Evolutionary conservation across 1,140 invertebrate genomes (phyloP).

Genomic region (Rhynchophorus ferrugineus): DNA sequence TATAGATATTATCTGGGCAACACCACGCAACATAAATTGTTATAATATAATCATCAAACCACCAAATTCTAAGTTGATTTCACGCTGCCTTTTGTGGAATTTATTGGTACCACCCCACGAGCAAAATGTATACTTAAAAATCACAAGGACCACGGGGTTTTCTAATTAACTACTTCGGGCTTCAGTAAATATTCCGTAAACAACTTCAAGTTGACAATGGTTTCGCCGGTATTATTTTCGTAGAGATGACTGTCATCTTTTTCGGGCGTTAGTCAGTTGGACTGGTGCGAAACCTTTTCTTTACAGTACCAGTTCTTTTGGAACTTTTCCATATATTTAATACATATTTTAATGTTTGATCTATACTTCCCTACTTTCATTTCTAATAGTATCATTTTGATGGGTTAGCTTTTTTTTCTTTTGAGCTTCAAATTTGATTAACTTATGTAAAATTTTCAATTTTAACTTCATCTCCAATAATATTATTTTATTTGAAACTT

Average conservation of each 20-base stretch:
- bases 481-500: too few relatives aligned
- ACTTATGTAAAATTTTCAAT: too few relatives aligned
- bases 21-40: background rate
- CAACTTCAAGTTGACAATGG: constrained; percentile 7
- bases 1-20: background rate
- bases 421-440: too few relatives aligned
- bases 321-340: too few relatives aligned
- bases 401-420: too few relatives aligned
- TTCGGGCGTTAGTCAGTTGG: background rate
- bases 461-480: too few relatives aligned
- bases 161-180: constrained; percentile 7
- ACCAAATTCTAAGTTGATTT: constrained; percentile 11
- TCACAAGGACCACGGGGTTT: constrained; percentile 1
- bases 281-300: too few relatives aligned
- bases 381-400: too few relatives aligned
- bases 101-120: background rate
- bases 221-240: background rate
- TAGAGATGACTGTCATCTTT: constrained; percentile 7
- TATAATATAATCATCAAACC: constrained; percentile 1
- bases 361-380: too few relatives aligned
- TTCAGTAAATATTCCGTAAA: constrained; percentile 10
- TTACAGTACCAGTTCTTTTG: too few relatives aligned
- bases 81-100: constrained; percentile 3
- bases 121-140: constrained; percentile 7
- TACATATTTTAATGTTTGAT: too few relatives aligned